phyloP scores from a whole-genome alignment of 2,113 vertebrate species.

The Vidua macroura region DNA sequence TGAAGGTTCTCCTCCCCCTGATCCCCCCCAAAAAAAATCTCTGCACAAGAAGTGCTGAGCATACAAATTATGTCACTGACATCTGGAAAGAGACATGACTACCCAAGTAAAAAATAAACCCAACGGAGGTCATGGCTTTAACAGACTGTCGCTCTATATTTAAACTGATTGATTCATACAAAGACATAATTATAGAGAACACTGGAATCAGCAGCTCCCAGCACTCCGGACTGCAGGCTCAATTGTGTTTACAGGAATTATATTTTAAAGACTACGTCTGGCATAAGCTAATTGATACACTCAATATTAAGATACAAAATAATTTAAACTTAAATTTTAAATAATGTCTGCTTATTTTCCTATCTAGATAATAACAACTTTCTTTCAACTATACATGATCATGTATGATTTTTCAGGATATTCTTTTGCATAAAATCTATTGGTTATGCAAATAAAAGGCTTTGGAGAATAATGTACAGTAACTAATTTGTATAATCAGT shows the following conservation, averaged over 20 bases:
- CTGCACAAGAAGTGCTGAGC: slow-evolving; percentile 25
- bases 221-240: background rate
- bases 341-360: background rate
- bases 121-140: slow-evolving; percentile 56
- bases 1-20: background rate
- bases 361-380: slow-evolving; percentile 21
- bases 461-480: slow-evolving; percentile 53
- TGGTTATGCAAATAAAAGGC: slow-evolving; percentile 55
- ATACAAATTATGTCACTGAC: slow-evolving; percentile 66
- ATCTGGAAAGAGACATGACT: slow-evolving; percentile 69
- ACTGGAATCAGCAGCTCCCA: slow-evolving; percentile 30
- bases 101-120: slow-evolving; percentile 63
- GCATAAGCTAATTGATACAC: slow-evolving; percentile 17
- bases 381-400: slow-evolving; percentile 28
- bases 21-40: background rate
- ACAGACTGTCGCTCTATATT: slow-evolving; percentile 65
- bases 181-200: slow-evolving; percentile 61
- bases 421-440: slow-evolving; percentile 59
- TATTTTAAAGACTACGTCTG: background rate
- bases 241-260: slow-evolving; percentile 28
- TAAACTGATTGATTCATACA: slow-evolving; percentile 65
- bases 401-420: slow-evolving; percentile 38
- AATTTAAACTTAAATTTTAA: slow-evolving; percentile 28
- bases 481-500: slow-evolving; percentile 68
- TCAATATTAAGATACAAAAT: background rate